Percentiles rank a stretch among this genome's conserved stretches.
These are phyloP conservation scores for Sylvietta virens DNA, from an alignment of 2,113 vertebrate species.

Conservation along the genomic window DNA sequence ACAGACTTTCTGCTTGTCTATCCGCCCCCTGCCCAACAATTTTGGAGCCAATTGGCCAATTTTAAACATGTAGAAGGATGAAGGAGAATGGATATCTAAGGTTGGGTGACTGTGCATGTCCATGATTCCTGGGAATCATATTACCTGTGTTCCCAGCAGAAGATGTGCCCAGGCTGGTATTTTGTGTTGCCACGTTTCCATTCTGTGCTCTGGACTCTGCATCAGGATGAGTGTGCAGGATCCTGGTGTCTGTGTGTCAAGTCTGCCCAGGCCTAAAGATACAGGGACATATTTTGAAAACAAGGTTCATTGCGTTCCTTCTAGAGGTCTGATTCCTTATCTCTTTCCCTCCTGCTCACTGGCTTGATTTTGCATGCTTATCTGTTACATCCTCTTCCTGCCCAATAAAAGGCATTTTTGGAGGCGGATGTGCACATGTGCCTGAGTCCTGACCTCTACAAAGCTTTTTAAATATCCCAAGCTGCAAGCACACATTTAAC, in stretches of 20 bases:
- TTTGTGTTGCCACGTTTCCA: background rate
- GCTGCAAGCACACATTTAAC: background rate
- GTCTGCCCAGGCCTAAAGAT: background rate
- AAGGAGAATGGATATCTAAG: background rate
- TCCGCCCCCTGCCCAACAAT: background rate
- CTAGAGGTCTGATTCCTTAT: conserved; percentile 27
- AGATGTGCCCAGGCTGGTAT: background rate
- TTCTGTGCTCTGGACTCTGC: background rate
- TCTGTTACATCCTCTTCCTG: conserved; percentile 50
- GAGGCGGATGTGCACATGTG: background rate
- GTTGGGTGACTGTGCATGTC: background rate
- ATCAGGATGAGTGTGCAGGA: background rate
- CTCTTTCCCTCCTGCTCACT: conserved; percentile 1
- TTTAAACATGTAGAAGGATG: background rate
- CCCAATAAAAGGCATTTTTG: conserved; percentile 39
- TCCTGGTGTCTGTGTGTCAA: background rate
- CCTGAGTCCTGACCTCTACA: conserved; percentile 7
- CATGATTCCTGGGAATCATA: background rate
- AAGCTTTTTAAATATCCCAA: background rate
- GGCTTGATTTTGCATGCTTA: conserved; percentile 31
- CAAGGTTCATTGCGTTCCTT: background rate
- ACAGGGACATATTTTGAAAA: background rate
- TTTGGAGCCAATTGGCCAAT: background rate
- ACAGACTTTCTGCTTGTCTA: background rate
- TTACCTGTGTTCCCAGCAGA: background rate